Conservation (phyloP, 2,113 vertebrate species). For the Xyrauchen texanus region DNA sequence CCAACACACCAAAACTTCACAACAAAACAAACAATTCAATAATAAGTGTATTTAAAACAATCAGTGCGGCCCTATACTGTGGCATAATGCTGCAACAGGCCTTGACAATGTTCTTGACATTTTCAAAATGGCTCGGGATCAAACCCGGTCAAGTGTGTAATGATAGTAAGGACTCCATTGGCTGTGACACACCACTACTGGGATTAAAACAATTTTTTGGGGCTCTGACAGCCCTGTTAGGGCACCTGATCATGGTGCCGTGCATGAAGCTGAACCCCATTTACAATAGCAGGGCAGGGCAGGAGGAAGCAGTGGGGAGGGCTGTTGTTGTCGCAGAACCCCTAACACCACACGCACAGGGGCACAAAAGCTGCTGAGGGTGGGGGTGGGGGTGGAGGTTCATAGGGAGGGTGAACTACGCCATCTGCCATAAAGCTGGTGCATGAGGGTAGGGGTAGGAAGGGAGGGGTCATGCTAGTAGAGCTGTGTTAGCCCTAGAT, state of each 20-base stretch:
- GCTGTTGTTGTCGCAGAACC: slow-evolving; percentile 40
- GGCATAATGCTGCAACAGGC: too few species aligned
- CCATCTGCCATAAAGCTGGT: slow-evolving; percentile 55
- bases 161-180: neutral
- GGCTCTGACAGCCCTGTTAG: slow-evolving; percentile 33
- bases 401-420: slow-evolving; percentile 43
- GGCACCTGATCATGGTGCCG: slow-evolving; percentile 17
- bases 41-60: too few species aligned
- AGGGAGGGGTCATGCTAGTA: neutral
- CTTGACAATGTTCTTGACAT: too few species aligned
- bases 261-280: slow-evolving; percentile 10
- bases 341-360: slow-evolving; percentile 42
- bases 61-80: too few species aligned
- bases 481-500: slow-evolving; percentile 28
- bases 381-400: slow-evolving; percentile 30
- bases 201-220: slow-evolving; percentile 33
- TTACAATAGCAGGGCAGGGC: slow-evolving; percentile 25
- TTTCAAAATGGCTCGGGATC: neutral
- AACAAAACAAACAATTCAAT: too few species aligned
- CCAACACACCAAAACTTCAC: too few species aligned
- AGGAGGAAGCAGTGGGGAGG: slow-evolving; percentile 23
- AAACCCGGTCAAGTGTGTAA: slow-evolving; percentile 21
- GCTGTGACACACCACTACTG: slow-evolving; percentile 4
- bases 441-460: slow-evolving; percentile 2
- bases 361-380: slow-evolving; percentile 50